phyloP scores from a whole-genome alignment of 1,140 invertebrate genomes.

The Marisa cornuarietis region DNA sequence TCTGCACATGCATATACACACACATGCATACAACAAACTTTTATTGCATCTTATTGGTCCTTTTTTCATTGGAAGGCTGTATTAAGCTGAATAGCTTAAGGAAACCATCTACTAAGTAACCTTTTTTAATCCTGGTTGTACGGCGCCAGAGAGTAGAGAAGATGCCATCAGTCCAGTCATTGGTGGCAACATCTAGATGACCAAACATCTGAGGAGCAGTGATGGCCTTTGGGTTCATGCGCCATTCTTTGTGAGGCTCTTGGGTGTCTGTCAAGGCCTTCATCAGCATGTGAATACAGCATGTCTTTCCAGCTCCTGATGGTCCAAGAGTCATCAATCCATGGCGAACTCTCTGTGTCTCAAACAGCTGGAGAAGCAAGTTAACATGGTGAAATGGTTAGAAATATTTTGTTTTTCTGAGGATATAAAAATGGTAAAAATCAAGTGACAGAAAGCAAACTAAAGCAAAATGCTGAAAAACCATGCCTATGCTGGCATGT shows the following conservation, averaged over 20 bases:
- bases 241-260: slow-evolving; percentile 78
- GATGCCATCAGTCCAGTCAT: slow-evolving; percentile 98
- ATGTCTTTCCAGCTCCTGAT: slow-evolving; percentile 74
- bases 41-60: too few species aligned
- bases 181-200: slow-evolving; percentile 91
- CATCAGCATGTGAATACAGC: slow-evolving; percentile 92
- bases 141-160: slow-evolving; percentile 96
- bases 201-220: slow-evolving; percentile 98
- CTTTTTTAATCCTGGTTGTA: slow-evolving; percentile 88
- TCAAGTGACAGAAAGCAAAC: too few species aligned
- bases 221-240: slow-evolving; percentile 98
- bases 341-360: slow-evolving; percentile 17
- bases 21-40: too few species aligned
- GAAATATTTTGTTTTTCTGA: too few species aligned
- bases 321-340: slow-evolving; percentile 5
- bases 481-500: too few species aligned
- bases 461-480: too few species aligned
- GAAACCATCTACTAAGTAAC: slow-evolving; percentile 51
- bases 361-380: slow-evolving; percentile 14
- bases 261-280: slow-evolving; percentile 69
- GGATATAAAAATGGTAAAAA: too few species aligned
- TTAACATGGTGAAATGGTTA: too few species aligned
- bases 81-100: too few species aligned
- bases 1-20: too few species aligned
- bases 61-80: too few species aligned